Percentiles rank a stretch among this genome's conserved stretches.
Conservation (phyloP, 2,113 vertebrate species). For the Cariama cristata region DNA sequence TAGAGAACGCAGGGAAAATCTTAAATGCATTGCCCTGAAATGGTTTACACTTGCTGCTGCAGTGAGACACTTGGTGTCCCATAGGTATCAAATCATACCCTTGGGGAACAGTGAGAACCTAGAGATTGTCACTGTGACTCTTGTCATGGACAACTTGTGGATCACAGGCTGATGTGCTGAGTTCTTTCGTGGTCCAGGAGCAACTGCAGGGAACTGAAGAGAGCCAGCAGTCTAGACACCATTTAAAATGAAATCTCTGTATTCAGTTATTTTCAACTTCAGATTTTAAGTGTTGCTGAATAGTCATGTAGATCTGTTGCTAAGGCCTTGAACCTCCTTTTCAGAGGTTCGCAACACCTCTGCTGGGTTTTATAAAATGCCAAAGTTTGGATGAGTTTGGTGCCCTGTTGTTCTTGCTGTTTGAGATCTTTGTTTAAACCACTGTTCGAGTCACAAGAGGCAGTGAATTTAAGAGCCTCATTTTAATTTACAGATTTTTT, state of each 20-base stretch:
- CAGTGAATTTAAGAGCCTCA: not conserved
- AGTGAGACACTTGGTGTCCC: not conserved
- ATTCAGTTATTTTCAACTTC: not conserved
- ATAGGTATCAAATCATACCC: fast-evolving
- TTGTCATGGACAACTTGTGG: not conserved
- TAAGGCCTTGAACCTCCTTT: not conserved
- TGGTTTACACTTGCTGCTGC: not conserved
- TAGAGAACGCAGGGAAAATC: not conserved
- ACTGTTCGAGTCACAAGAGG: not conserved
- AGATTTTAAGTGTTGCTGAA: not conserved
- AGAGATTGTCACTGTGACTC: not conserved
- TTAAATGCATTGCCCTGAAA: not conserved
- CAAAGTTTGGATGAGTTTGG: not conserved
- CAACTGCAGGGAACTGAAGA: not conserved
- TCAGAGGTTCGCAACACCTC: not conserved
- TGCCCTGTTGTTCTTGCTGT: not conserved
- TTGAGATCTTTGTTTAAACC: not conserved
- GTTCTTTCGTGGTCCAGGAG: fast-evolving
- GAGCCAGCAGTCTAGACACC: not conserved
- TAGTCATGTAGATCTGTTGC: not conserved
- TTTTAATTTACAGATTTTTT: not conserved
- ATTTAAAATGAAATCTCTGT: not conserved
- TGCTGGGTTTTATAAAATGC: not conserved
- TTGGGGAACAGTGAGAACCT: not conserved
- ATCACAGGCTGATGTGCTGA: not conserved